phyloP scores from a whole-genome alignment of 2,888 invertebrate genomes.

The Hyles lineata region DNA sequence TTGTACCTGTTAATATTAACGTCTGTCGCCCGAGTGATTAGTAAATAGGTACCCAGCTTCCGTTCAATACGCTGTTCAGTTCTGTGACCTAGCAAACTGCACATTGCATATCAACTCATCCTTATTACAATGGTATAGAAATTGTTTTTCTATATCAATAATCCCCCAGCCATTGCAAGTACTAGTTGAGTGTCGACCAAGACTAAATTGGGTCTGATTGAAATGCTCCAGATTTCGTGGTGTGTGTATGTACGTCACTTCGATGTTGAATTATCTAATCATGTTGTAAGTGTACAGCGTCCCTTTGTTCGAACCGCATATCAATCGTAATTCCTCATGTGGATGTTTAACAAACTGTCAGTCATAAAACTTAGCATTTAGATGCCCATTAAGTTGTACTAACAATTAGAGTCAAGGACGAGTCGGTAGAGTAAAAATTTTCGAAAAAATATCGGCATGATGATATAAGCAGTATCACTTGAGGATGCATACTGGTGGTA shows the following conservation, averaged over 20 bases:
- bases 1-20: background rate
- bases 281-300: background rate
- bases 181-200: conserved; percentile 29
- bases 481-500: too few species aligned
- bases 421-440: too few species aligned
- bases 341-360: background rate
- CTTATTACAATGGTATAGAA: conserved; percentile 20
- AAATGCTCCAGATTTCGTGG: conserved; percentile 64
- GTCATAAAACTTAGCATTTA: background rate
- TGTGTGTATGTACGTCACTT: conserved; percentile 30
- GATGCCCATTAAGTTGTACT: background rate
- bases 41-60: conserved; percentile 25
- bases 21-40: background rate
- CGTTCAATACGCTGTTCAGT: conserved; percentile 19
- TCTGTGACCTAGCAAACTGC: conserved; percentile 22
- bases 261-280: conserved; percentile 31
- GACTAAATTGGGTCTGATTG: conserved; percentile 64
- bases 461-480: too few species aligned
- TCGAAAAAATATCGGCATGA: too few species aligned
- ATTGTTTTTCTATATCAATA: background rate
- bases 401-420: too few species aligned
- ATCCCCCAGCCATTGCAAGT: background rate
- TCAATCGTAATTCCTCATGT: background rate
- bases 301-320: background rate
- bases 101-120: background rate